These are phyloP conservation scores for Endomychus coccineus DNA, from an alignment of 2,888 invertebrate species.

Conservation along the genomic window DNA sequence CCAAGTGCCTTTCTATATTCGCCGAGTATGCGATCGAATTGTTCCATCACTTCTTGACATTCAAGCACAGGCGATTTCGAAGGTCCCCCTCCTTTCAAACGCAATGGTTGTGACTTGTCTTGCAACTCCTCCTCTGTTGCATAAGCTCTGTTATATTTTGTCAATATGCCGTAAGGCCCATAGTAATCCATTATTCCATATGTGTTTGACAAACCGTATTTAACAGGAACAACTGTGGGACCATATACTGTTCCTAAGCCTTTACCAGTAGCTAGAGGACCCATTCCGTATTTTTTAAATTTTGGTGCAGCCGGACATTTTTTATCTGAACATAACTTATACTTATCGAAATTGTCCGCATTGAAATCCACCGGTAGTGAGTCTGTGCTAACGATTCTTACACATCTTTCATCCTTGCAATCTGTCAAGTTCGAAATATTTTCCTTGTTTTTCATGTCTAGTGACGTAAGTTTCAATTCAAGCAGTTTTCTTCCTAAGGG, in stretches of 20 bases:
- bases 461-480: too few species aligned
- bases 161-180: conserved; percentile 35
- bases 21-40: conserved; percentile 35
- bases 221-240: conserved; percentile 26
- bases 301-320: conserved; percentile 39
- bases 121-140: conserved; percentile 19
- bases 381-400: too few species aligned
- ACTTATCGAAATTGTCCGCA: too few species aligned
- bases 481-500: too few species aligned
- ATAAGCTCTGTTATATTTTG: conserved; percentile 23
- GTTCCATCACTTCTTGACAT: conserved; percentile 39
- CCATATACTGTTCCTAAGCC: conserved; percentile 35
- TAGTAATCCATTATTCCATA: conserved; percentile 35
- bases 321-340: conserved; percentile 36
- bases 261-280: conserved; percentile 37
- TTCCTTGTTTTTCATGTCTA: too few species aligned
- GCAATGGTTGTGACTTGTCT: conserved; percentile 4
- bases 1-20: conserved; percentile 38
- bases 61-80: conserved; percentile 30
- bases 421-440: too few species aligned
- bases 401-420: too few species aligned
- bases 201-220: conserved; percentile 36
- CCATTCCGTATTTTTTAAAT: conserved; percentile 41
- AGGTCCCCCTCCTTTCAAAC: conserved; percentile 28
- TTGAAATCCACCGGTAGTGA: too few species aligned